These are phyloP conservation scores for Drosophila takahashii DNA, from an alignment of 1,140 invertebrate genomes.

Conservation along the genomic window DNA sequence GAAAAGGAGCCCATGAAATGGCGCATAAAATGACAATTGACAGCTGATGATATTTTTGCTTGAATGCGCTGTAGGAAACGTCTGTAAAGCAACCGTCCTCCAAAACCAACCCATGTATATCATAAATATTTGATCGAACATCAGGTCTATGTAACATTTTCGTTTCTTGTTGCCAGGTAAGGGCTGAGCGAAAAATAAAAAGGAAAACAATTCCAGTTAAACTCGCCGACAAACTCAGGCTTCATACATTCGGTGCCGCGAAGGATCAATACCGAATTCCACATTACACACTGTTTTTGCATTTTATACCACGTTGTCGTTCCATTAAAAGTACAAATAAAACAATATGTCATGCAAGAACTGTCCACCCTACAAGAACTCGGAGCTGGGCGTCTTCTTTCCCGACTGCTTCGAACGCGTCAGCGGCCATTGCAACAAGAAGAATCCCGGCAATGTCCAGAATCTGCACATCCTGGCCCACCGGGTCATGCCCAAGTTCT, in stretches of 20 bases:
- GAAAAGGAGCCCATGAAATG: slow-evolving; percentile 55
- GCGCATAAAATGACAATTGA: slow-evolving; percentile 81
- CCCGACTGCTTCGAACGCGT: slow-evolving; percentile 66
- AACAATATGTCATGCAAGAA: slow-evolving; percentile 58
- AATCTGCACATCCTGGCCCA: slow-evolving; percentile 68
- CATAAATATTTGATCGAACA: slow-evolving; percentile 60
- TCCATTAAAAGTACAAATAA: neutral
- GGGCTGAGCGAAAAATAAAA: slow-evolving; percentile 22
- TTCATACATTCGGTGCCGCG: neutral
- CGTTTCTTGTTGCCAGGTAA: slow-evolving; percentile 53
- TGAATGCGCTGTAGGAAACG: slow-evolving; percentile 10
- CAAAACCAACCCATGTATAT: slow-evolving; percentile 23
- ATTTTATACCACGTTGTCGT: neutral
- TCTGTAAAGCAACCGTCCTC: slow-evolving; percentile 15
- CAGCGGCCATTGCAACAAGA: slow-evolving; percentile 43
- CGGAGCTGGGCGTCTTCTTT: slow-evolving; percentile 42
- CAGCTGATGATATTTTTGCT: slow-evolving; percentile 70
- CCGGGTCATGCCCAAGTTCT: slow-evolving; percentile 79
- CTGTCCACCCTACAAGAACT: slow-evolving; percentile 44
- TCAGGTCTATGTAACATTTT: slow-evolving; percentile 70
- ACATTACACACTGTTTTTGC: slow-evolving; percentile 14
- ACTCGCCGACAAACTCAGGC: slow-evolving; percentile 19
- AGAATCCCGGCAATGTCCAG: slow-evolving; percentile 79
- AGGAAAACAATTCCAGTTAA: slow-evolving; percentile 34
- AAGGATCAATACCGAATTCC: slow-evolving; percentile 12